Base-by-base conservation (phyloP, 2,797 vertebrate species). In the Sebastes vulpes region DNA sequence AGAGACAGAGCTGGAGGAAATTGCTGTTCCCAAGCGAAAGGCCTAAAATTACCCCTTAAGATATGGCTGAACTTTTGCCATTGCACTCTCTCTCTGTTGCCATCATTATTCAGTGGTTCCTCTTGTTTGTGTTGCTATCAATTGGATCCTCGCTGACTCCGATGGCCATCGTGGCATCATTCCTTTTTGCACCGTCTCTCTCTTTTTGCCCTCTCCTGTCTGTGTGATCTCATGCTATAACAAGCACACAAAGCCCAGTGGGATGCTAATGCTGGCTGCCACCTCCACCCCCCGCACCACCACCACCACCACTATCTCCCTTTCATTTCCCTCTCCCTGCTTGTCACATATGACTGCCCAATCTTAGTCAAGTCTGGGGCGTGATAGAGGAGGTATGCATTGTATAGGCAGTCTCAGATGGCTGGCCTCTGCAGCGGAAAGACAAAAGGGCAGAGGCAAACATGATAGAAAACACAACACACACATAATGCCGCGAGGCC, bases 211-310 rank as follows among this genome's bases (percentile, higher is more conserved):
- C 82, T 86, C 91, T 86, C 80, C 86, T 77, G 86, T 92, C 91
- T 82, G 78, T 92, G 91, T 89, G 92, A 93, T 95, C 92, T 93
- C 83, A 82, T 88, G 91, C 91, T 95, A 94, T 95, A 95, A 95
- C 92, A 90, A 94, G 94, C 92, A 87, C 87, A 89, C 83, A 89
- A 91, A 92, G 83, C 90, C 92, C 92, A 86, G 88, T 83, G 86
- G 92, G 93, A 93, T 85, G 87, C 85, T 90, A 84, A 89, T 75
- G 75, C 91, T 89, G 42, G 28, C 82, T 74, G 85, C 89, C 83
- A 83, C 89, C 79, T 81, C 77, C 75, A 52, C 60, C 63, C 25
- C 68, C 57, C 53, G 5, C 18, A 50, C 48, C 25, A 18, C 42
- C 23, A 14, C 46, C 31, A 32, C 10, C 56, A 32, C 10, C 56